Conservation (phyloP, 2,888 invertebrate genomes). For the Metellina segmentata region DNA sequence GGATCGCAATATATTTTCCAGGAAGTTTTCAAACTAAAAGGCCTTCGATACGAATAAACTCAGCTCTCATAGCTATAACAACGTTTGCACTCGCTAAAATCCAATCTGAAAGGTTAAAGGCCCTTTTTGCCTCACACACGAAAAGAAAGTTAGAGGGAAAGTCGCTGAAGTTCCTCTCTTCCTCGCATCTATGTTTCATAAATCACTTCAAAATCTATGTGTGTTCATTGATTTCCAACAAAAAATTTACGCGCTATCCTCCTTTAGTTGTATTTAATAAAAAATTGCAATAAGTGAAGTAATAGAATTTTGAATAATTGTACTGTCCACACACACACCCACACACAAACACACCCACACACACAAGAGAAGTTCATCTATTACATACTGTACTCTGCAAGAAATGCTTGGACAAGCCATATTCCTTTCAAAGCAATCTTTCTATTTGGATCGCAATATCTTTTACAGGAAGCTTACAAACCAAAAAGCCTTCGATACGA, state of each 20-base stretch:
- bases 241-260: too few relatives aligned
- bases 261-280: too few relatives aligned
- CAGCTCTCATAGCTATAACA: neutral
- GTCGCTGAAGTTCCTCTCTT: neutral
- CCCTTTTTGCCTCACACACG: too few relatives aligned
- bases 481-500: neutral
- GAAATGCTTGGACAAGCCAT: neutral
- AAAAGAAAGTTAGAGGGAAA: neutral
- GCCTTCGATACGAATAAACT: constrained; percentile 8
- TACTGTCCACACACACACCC: too few relatives aligned
- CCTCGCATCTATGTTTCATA: constrained; percentile 2
- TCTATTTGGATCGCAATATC: neutral
- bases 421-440: neutral
- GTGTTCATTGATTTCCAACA: too few relatives aligned
- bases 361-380: too few relatives aligned
- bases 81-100: constrained; percentile 30
- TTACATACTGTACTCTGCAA: too few relatives aligned
- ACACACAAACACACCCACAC: too few relatives aligned
- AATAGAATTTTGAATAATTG: too few relatives aligned
- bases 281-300: too few relatives aligned
- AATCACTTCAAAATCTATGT: constrained; percentile 5
- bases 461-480: neutral
- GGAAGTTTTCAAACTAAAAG: neutral
- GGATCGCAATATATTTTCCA: neutral
- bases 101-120: constrained; percentile 36